Conservation (phyloP, 2,888 invertebrate species). For the Branchellion lobata region DNA sequence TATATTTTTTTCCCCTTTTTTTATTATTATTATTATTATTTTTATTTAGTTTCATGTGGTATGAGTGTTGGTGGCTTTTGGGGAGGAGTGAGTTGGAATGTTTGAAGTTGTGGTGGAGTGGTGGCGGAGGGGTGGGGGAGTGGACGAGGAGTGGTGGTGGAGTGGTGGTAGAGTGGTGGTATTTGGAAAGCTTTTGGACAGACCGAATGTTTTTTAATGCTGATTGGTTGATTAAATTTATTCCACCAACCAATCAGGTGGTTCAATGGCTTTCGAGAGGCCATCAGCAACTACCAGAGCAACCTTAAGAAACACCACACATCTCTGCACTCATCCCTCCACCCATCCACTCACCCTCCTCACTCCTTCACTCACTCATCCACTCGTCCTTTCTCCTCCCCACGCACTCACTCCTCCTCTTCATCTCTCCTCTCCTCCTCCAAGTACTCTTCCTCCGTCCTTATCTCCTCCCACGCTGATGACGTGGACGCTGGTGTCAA, state of each 20-base stretch:
- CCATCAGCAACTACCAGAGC: constrained; percentile 24
- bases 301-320: background rate
- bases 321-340: background rate
- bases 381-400: background rate
- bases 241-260: constrained; percentile 28
- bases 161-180: background rate
- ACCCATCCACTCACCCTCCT: background rate
- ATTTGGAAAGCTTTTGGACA: background rate
- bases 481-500: too few relatives aligned
- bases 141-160: background rate
- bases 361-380: background rate
- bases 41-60: too few relatives aligned
- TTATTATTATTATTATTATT: too few relatives aligned
- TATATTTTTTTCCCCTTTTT: too few relatives aligned
- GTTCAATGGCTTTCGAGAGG: constrained; percentile 30
- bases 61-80: background rate
- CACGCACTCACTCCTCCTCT: constrained; percentile 1
- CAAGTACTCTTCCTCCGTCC: background rate
- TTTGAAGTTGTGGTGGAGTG: background rate
- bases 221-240: background rate
- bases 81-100: background rate
- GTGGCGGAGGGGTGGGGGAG: background rate
- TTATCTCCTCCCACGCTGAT: background rate
- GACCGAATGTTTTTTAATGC: too few relatives aligned
- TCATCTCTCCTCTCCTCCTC: background rate